Percentiles rank a stretch among this genome's conserved stretches.
Conservation (phyloP, 2,888 invertebrate species). For the Tenthredo amoena region DNA sequence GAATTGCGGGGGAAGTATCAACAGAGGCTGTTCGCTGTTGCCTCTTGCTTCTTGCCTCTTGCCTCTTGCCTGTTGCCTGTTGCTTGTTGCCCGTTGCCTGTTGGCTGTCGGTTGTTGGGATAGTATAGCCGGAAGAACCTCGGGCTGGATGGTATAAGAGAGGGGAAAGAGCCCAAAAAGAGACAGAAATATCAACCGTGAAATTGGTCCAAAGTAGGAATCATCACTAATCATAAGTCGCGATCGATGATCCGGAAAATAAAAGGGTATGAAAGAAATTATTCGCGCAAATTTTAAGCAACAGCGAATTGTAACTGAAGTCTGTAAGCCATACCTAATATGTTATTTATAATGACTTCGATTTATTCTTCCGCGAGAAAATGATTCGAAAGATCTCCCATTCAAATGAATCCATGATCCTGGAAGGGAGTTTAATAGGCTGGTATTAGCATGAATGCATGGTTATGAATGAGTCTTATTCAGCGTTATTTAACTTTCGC, state of each 20-base stretch:
- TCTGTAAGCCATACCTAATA: neutral
- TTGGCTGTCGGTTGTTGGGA: conserved; percentile 60
- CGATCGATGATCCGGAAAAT: neutral
- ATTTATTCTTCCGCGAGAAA: neutral
- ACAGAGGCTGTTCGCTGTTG: conserved; percentile 67
- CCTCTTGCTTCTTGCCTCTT: conserved; percentile 57
- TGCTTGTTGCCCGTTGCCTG: conserved; percentile 61
- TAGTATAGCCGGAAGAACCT: conserved; percentile 47
- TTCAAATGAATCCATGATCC: neutral
- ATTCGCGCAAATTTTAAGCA: neutral
- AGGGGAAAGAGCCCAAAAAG: conserved; percentile 1
- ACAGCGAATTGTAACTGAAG: neutral
- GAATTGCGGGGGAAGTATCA: conserved; percentile 72
- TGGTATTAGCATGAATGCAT: conserved; percentile 21
- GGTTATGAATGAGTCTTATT: neutral
- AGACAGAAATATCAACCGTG: conserved; percentile 24
- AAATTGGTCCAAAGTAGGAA: conserved; percentile 1
- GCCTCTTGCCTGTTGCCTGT: conserved; percentile 63
- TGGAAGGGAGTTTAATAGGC: neutral
- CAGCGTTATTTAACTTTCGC: neutral
- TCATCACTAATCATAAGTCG: neutral
- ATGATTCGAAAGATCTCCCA: neutral
- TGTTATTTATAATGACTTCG: neutral
- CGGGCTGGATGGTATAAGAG: neutral
- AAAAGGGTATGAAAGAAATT: neutral